phyloP scores from a whole-genome alignment of 2,888 invertebrate species.

The Spilosoma lubricipeda region DNA sequence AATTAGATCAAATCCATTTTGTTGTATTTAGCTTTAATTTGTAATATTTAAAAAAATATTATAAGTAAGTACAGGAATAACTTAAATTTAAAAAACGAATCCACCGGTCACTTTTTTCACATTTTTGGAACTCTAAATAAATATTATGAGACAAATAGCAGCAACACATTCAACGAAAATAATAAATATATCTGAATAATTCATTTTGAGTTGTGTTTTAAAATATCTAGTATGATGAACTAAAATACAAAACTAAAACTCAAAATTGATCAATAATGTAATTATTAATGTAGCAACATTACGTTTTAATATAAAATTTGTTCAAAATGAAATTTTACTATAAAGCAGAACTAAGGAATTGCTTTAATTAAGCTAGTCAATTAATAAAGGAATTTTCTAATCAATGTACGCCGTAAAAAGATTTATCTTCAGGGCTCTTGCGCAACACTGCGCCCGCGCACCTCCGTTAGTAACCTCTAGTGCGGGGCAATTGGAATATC shows the following conservation, averaged over 20 bases:
- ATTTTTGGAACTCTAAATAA: not conserved
- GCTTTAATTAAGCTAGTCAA: constrained; percentile 76
- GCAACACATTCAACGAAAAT: constrained; percentile 17
- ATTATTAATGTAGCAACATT: not conserved
- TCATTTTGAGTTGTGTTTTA: constrained; percentile 16
- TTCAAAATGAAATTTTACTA: constrained; percentile 38
- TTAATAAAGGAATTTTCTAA: constrained; percentile 84
- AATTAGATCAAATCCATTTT: not conserved
- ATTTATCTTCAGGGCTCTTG: constrained; percentile 73
- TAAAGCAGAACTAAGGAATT: constrained; percentile 60
- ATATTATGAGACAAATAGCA: constrained; percentile 18
- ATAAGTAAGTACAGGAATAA: too few relatives aligned
- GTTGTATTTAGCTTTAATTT: not conserved
- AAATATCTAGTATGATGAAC: not conserved
- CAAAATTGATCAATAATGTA: not conserved
- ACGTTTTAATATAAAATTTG: constrained; percentile 14
- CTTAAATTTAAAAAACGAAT: not conserved
- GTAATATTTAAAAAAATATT: too few relatives aligned
- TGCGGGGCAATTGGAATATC: constrained; percentile 70
- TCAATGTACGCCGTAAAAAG: constrained; percentile 81
- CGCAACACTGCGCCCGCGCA: constrained; percentile 44
- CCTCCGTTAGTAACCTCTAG: constrained; percentile 64
- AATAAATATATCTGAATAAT: constrained; percentile 21
- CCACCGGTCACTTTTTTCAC: not conserved
- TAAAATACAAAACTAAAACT: not conserved